These are phyloP conservation scores for Spongilla lacustris DNA, from an alignment of 37 sponge, comb jelly and placozoan genomes.

Conservation along the genomic window DNA sequence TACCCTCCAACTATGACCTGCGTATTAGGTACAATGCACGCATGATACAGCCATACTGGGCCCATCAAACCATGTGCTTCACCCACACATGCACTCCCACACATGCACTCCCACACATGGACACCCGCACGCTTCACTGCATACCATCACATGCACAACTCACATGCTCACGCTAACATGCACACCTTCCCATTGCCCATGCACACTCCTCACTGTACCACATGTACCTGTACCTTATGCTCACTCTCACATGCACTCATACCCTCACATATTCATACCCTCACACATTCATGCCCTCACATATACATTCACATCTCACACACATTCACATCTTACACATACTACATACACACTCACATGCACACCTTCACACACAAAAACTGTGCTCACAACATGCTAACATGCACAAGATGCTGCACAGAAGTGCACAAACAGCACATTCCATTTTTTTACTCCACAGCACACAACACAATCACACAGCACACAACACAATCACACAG, in stretches of 20 bases:
- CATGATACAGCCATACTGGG: neutral
- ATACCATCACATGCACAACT: conserved; percentile 5
- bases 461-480: too few species aligned
- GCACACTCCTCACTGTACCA: too few species aligned
- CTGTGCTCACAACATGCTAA: too few species aligned
- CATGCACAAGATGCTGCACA: too few species aligned
- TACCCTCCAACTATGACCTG: conserved; percentile 54
- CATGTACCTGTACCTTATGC: too few species aligned
- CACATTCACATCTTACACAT: neutral
- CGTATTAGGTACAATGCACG: neutral
- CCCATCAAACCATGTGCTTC: too few species aligned
- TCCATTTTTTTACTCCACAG: too few species aligned
- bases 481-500: too few species aligned
- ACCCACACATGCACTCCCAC: neutral
- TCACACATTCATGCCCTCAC: conserved; percentile 5
- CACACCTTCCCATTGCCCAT: neutral
- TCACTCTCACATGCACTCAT: neutral
- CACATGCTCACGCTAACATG: neutral
- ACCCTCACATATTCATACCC: neutral
- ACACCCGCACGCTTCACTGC: neutral
- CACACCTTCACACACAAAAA: neutral
- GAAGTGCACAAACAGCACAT: too few species aligned
- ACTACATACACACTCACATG: neutral
- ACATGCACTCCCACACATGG: conserved; percentile 11
- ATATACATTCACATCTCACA: neutral